Base-by-base conservation (phyloP, 2,113 vertebrate genomes). In the Ameiurus melas region DNA sequence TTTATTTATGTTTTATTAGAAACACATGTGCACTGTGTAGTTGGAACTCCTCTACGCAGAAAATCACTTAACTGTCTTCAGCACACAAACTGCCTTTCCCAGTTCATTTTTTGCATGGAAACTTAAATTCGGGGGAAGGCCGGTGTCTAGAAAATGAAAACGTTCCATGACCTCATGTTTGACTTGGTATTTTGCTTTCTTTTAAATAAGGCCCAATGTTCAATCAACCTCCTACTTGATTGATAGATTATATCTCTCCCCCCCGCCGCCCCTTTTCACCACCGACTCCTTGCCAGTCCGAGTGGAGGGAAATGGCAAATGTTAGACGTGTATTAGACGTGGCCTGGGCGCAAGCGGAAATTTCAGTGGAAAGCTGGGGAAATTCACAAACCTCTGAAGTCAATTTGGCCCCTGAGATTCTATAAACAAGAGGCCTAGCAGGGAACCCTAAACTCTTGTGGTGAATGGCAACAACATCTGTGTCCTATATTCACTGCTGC, bases 91-190 rank as follows among this genome's bases (percentile, higher is more conserved):
- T 82, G 90, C 87, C 86, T 91, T 92, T 91, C 86, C 91, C 89
- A 88, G 84, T 89, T 91, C 86, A 75, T 88, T 91, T 92, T 83
- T 90, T 86, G 86, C 68, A 88, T 75, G 83, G 90, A 91, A 91
- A 91, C 78, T 91, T 91, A 90, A 92, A 88, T 90, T 89, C n/a
- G 47, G 83, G 88, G 78, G 86, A 83, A 88, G 81, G 88, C 83
- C 83, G 84, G 86, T 89, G 90, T 87, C 84, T 83, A 43, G 77
- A 86, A 88, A 87, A 85, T 79, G 47, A 82, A 78, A 90, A 87
- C 79, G 86, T 91, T 92, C 92, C 89, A 89, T 90, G 90, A 90
- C 85, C 89, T 92, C 88, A 92, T 91, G 81, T 92, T 89, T 88
- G 64, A 89, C 89, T 83, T n/a, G 39, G 33, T 87, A 62, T 68